A percentile compares a stretch with the other conserved stretches of the same genome.
Conservation (phyloP, 2,113 vertebrate genomes). For the Bettongia penicillata region DNA sequence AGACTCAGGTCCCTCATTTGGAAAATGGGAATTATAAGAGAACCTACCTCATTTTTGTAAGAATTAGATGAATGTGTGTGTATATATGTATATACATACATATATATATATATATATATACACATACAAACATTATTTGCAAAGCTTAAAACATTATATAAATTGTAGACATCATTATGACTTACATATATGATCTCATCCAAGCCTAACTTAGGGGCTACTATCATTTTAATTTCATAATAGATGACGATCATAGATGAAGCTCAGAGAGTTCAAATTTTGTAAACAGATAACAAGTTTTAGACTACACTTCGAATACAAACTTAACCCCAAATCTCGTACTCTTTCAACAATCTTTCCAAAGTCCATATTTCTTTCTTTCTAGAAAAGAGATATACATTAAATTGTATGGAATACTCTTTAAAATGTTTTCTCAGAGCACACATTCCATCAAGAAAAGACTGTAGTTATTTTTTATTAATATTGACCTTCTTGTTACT, state of each 20-base stretch:
- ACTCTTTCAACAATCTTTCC: background rate
- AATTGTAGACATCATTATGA: background rate
- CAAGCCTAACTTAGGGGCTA: background rate
- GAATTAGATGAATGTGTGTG: background rate
- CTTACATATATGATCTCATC: background rate
- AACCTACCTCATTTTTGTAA: background rate
- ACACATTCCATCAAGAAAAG: too few relatives aligned
- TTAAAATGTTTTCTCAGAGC: too few relatives aligned
- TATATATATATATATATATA: too few relatives aligned
- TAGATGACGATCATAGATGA: background rate
- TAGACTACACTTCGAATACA: background rate
- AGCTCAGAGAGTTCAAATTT: background rate
- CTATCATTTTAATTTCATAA: background rate
- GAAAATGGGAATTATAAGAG: background rate
- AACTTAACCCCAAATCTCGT: background rate
- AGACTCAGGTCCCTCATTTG: background rate
- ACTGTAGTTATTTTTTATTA: too few relatives aligned
- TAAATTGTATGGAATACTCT: too few relatives aligned
- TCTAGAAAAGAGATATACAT: background rate
- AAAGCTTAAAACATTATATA: background rate
- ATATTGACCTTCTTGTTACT: too few relatives aligned
- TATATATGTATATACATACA: too few relatives aligned
- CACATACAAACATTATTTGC: background rate
- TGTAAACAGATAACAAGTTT: background rate
- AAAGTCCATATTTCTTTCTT: background rate